phyloP scores from a whole-genome alignment of 2,888 invertebrate genomes.

The Lasioglossum lativentre region DNA sequence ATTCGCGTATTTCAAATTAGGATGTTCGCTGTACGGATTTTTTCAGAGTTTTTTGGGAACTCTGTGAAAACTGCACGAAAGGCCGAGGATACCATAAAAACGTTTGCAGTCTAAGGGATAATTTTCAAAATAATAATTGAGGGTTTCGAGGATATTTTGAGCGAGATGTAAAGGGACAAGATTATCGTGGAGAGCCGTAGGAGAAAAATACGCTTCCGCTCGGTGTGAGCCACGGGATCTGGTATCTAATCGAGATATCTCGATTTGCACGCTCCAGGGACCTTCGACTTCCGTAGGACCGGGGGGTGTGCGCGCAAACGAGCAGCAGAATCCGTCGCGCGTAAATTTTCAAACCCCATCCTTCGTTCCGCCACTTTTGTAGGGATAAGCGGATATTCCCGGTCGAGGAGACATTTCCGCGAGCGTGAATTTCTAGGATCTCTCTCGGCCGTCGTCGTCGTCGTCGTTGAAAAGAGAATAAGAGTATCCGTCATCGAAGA shows the following conservation, averaged over 20 bases:
- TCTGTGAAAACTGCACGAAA: too few relatives aligned
- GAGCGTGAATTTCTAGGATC: slow-evolving; percentile 59
- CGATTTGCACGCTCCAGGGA: slow-evolving; percentile 67
- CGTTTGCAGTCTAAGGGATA: not conserved
- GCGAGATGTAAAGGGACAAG: not conserved
- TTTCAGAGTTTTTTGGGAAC: too few relatives aligned
- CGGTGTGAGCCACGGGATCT: slow-evolving; percentile 40
- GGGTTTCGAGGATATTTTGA: not conserved
- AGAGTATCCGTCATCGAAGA: slow-evolving; percentile 11
- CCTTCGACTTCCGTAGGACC: slow-evolving; percentile 58
- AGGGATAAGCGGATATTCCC: slow-evolving; percentile 58
- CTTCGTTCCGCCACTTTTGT: slow-evolving; percentile 33
- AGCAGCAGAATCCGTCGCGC: slow-evolving; percentile 71
- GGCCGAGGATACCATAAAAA: too few relatives aligned
- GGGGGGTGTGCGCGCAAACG: slow-evolving; percentile 60
- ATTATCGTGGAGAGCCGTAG: not conserved
- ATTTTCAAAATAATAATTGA: not conserved
- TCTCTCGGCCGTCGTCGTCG: not conserved
- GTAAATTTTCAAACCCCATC: slow-evolving; percentile 65
- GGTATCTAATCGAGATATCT: slow-evolving; percentile 58
- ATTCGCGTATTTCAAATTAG: too few relatives aligned
- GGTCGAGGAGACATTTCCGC: slow-evolving; percentile 51
- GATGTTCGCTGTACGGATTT: not conserved
- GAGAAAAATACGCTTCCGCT: slow-evolving; percentile 58
- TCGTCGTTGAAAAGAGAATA: not conserved